Conservation (phyloP, 1,140 invertebrate species). For the Micrasema longulum region DNA sequence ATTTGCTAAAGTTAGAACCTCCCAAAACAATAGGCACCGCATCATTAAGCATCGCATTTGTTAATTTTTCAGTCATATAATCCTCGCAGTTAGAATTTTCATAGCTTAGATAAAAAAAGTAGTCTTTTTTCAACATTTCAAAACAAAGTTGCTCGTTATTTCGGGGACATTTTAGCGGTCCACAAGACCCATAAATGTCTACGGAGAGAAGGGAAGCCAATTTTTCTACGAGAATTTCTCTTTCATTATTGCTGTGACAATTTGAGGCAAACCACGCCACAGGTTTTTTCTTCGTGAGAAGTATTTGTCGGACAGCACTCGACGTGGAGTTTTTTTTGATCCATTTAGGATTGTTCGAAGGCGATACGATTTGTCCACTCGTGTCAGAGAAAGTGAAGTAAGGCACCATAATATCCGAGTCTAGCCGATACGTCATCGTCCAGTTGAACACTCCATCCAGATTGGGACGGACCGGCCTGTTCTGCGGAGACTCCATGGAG, state of each 20-base stretch:
- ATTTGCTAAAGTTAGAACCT: conserved; percentile 69
- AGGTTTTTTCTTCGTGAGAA: conserved; percentile 59
- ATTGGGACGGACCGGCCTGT: conserved; percentile 55
- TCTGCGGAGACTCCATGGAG: conserved; percentile 56
- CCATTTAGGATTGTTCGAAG: conserved; percentile 39
- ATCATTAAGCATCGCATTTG: conserved; percentile 57
- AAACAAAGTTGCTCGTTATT: conserved; percentile 60
- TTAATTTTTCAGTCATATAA: conserved; percentile 74
- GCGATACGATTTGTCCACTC: conserved; percentile 52
- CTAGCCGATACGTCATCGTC: conserved; percentile 72
- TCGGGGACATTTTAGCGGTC: conserved; percentile 57
- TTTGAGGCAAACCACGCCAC: conserved; percentile 75
- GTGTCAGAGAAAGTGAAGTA: conserved; percentile 67
- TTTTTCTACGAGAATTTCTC: conserved; percentile 68
- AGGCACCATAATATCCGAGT: conserved; percentile 73
- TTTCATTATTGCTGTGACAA: conserved; percentile 67
- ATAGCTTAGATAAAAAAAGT: conserved; percentile 75
- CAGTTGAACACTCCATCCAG: conserved; percentile 67
- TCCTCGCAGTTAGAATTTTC: conserved; percentile 71
- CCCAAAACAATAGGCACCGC: conserved; percentile 72
- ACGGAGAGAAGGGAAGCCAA: conserved; percentile 70
- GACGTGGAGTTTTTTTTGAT: neutral
- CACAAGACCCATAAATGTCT: conserved; percentile 76
- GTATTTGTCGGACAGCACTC: neutral
- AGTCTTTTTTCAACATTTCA: conserved; percentile 63